A percentile compares a stretch with the other conserved stretches of the same genome.
Evolutionary conservation across 1,140 invertebrate genomes (phyloP).

Genomic region (Micrasema longulum): DNA sequence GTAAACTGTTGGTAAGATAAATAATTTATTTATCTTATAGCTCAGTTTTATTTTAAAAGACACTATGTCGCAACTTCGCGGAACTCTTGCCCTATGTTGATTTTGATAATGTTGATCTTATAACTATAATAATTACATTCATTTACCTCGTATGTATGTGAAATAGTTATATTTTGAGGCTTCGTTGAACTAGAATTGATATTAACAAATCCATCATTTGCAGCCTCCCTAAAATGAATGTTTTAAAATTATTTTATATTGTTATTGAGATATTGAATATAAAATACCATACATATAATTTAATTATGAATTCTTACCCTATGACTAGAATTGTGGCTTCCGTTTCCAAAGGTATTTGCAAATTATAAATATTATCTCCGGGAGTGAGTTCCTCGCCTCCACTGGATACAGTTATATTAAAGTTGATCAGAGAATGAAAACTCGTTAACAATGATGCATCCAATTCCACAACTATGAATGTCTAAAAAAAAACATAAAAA

Average conservation of each 20-base stretch:
- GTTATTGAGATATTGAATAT: too few species aligned
- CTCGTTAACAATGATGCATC: slow-evolving; percentile 39
- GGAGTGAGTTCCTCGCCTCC: slow-evolving; percentile 43
- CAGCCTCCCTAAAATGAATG: slow-evolving; percentile 32
- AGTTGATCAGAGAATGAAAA: slow-evolving; percentile 9
- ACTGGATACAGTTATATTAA: slow-evolving; percentile 30
- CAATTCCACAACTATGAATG: slow-evolving; percentile 43
- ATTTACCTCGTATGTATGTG: slow-evolving; percentile 40
- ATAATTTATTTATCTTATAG: too few species aligned
- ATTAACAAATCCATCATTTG: slow-evolving; percentile 18
- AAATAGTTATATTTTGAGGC: slow-evolving; percentile 24
- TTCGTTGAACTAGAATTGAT: slow-evolving; percentile 28
- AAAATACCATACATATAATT: too few species aligned
- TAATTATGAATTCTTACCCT: too few species aligned
- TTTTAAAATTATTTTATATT: too few species aligned
- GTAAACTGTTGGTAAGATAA: too few species aligned
- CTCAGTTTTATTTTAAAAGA: too few species aligned
- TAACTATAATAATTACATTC: too few species aligned
- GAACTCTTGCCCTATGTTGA: too few species aligned
- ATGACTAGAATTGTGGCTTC: slow-evolving; percentile 25
- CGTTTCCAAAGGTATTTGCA: slow-evolving; percentile 25
- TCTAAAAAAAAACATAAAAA: slow-evolving; percentile 43
- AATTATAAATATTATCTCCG: slow-evolving; percentile 19
- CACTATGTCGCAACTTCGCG: too few species aligned
- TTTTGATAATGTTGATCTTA: too few species aligned